A percentile compares a stretch with the other conserved stretches of the same genome.
Conservation (phyloP, 1,140 invertebrate species). For the Coboldia fuscipes region DNA sequence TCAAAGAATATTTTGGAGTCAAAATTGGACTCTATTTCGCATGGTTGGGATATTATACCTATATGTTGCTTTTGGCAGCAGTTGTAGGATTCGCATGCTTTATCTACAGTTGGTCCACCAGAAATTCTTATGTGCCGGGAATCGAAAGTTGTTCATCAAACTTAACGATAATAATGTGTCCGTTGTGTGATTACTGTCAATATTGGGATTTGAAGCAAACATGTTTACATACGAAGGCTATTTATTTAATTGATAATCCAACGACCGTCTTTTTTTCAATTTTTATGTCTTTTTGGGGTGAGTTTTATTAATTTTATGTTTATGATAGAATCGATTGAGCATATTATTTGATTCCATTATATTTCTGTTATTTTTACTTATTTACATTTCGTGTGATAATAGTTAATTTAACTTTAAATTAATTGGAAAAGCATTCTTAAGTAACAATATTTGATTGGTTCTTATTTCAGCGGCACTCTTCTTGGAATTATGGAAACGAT, state of each 20-base stretch:
- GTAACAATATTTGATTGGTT: slow-evolving; percentile 4
- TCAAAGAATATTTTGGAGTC: slow-evolving; percentile 82
- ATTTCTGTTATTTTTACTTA: no score
- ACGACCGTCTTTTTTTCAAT: slow-evolving; percentile 85
- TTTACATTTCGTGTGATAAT: background rate
- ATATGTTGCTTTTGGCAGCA: slow-evolving; percentile 73
- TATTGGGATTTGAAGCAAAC: slow-evolving; percentile 77
- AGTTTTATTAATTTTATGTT: no score
- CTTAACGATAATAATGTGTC: slow-evolving; percentile 47
- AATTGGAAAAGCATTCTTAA: background rate
- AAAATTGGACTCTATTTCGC: slow-evolving; percentile 91
- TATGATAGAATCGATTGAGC: no score
- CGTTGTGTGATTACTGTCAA: slow-evolving; percentile 60
- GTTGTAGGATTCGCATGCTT: slow-evolving; percentile 65
- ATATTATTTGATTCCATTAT: no score
- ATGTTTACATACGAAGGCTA: slow-evolving; percentile 66
- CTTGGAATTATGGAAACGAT: slow-evolving; percentile 88
- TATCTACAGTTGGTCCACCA: slow-evolving; percentile 52
- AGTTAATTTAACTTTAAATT: background rate
- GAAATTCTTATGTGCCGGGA: slow-evolving; percentile 51
- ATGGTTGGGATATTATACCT: slow-evolving; percentile 93
- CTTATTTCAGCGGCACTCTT: slow-evolving; percentile 49
- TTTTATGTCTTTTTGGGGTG: slow-evolving; percentile 94
- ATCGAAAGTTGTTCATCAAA: slow-evolving; percentile 15
- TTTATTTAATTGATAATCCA: slow-evolving; percentile 89